Evolutionary conservation across 2,797 vertebrate genomes (phyloP).

Genomic region (Ibycter americanus): DNA sequence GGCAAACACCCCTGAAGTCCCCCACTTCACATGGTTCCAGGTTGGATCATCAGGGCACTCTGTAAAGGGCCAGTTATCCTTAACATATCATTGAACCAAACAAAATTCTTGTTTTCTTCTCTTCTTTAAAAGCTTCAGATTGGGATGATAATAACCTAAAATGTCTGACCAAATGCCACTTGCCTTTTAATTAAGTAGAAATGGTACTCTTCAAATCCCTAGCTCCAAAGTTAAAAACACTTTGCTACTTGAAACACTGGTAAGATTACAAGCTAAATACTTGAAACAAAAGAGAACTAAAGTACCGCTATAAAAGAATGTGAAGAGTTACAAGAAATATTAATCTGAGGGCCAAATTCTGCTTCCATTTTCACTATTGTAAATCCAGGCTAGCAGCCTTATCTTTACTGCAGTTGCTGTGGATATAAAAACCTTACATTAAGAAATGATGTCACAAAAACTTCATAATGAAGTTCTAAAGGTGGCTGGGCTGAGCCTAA

Average conservation of each 20-base stretch:
- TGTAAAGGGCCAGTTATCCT: background rate
- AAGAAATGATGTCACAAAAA: background rate
- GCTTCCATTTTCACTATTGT: background rate
- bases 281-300: background rate
- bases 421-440: background rate
- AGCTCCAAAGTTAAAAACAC: background rate
- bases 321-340: background rate
- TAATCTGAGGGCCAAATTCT: background rate
- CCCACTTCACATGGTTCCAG: accelerated
- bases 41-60: background rate
- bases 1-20: background rate
- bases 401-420: background rate
- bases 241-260: background rate
- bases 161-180: background rate
- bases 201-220: background rate
- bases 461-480: background rate
- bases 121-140: background rate
- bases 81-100: background rate
- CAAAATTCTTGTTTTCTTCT: background rate
- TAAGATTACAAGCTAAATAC: background rate
- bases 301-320: background rate
- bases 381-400: background rate
- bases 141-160: background rate
- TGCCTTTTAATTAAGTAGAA: background rate
- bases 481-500: background rate